A percentile compares a stretch with the other conserved stretches of the same genome.
These are phyloP conservation scores for Apus apus DNA, from an alignment of 2,113 vertebrate genomes.

Conservation along the genomic window DNA sequence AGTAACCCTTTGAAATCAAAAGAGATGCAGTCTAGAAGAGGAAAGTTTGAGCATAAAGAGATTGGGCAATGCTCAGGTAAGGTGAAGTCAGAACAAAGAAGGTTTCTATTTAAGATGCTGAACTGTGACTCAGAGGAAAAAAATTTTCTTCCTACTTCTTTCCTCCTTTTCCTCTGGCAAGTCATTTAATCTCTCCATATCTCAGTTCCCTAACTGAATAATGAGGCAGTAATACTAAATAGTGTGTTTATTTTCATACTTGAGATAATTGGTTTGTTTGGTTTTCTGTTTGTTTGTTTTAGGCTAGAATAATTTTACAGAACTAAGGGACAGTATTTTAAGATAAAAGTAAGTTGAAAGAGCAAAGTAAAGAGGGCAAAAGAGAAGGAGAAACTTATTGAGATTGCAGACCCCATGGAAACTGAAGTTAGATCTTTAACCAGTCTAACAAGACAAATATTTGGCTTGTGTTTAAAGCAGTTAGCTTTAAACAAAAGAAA, in stretches of 20 bases:
- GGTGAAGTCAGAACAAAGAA: conserved; percentile 35
- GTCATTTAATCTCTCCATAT: background rate
- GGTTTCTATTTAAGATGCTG: conserved; percentile 29
- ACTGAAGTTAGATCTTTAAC: background rate
- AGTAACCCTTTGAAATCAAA: conserved; percentile 30
- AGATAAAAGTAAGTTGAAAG: background rate
- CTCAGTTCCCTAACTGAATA: background rate
- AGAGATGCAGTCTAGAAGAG: background rate
- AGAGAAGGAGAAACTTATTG: background rate
- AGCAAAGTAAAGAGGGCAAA: background rate
- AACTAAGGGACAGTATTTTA: background rate
- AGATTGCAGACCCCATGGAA: background rate
- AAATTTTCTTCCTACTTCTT: conserved; percentile 7
- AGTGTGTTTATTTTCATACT: background rate
- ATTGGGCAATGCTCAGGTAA: background rate
- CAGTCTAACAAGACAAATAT: background rate
- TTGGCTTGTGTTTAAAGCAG: background rate
- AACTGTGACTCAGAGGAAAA: conserved; percentile 32
- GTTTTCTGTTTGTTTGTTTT: background rate
- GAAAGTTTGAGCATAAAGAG: conserved; percentile 12
- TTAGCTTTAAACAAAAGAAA: background rate
- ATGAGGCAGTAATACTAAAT: conserved; percentile 18
- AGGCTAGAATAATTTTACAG: background rate
- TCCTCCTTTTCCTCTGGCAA: conserved; percentile 40
- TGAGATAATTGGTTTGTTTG: background rate